Evolutionary conservation across 23 tunicate genomes (phyloP), one percentile per base, ranked within the genome.

Genomic region (Pegea sp.): DNA sequence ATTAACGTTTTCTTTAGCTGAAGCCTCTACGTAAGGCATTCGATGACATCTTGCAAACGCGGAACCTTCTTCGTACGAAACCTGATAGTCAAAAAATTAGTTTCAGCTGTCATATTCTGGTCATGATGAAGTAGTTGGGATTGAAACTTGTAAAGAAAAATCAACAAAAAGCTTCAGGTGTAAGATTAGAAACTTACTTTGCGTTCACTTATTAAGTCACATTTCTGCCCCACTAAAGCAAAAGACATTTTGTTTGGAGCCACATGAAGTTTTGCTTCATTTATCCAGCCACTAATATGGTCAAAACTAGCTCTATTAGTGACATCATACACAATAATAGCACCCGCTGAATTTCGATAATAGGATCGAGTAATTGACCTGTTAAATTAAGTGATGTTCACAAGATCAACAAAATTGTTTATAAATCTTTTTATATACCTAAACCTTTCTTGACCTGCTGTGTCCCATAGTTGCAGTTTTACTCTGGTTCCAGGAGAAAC

Each of bases 401-500:
- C 13, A 8, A 8, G 13, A 8, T 38, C 16, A 38, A 38, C 46
- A 38, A 38, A 38, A 38, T 16, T 38, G 46, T 11, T 38, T 38
- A 38, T 56, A 27, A 23, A 56, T 29, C n/a, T 7, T 7, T 3
- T 22, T 5, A 11, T 6, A 22, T 52, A 81, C 86, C 97, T 44
- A 53, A 87, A 87, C 31, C 97, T 57, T 61, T 87, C 97, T 33
- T 87, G 97, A 4, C 97, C 97, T 28, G 97, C 97, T 1, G 97
- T 87, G 56, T 87, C 97, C 97, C 97, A 87, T 24, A 87, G 50
- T 33, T 87, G 97, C 4, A 87, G 65, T 56, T 69, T 69, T 4
- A 76, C 56, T 50, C 97, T 53, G 26, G 60, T 75, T n/a, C 58
- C 27, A 0, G 88, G 79, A 20, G 66, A 66, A 43, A 87, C 67